phyloP scores from a whole-genome alignment of 92 coral and sea anemone species.

The Actinostola sp. region DNA sequence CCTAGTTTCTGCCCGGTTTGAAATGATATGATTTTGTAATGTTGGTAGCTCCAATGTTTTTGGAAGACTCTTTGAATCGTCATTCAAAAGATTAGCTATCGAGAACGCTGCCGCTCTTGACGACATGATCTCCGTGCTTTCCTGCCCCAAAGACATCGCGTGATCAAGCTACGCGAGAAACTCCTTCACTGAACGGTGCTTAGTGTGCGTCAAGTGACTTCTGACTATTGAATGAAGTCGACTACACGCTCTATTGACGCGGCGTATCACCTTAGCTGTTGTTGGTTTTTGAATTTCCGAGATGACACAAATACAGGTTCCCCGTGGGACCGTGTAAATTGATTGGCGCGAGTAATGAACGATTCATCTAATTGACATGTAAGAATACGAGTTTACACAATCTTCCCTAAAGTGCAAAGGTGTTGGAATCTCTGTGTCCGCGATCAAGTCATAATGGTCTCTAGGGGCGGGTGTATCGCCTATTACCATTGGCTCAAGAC shows the following conservation, averaged over 20 bases:
- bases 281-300: slow-evolving; percentile 50
- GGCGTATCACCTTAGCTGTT: slow-evolving; percentile 65
- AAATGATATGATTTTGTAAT: background rate
- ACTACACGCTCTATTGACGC: background rate
- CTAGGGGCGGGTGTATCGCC: slow-evolving; percentile 21
- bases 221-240: background rate
- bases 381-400: slow-evolving; percentile 59
- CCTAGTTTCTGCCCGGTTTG: background rate
- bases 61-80: slow-evolving; percentile 17
- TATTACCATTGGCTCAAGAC: slow-evolving; percentile 21
- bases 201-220: background rate
- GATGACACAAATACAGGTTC: slow-evolving; percentile 46
- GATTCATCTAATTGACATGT: slow-evolving; percentile 72
- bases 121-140: slow-evolving; percentile 55
- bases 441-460: slow-evolving; percentile 22
- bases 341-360: slow-evolving; percentile 77
- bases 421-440: slow-evolving; percentile 61
- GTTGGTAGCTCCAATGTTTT: background rate
- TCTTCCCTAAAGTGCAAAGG: slow-evolving; percentile 71
- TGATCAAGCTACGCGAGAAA: background rate
- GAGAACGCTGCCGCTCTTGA: slow-evolving; percentile 88
- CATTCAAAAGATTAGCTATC: slow-evolving; percentile 70
- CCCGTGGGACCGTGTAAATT: slow-evolving; percentile 69
- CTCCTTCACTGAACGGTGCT: background rate
- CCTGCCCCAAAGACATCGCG: slow-evolving; percentile 35